These are phyloP conservation scores for Rhodophaea formosa DNA, from an alignment of 2,888 invertebrate genomes.

Conservation along the genomic window DNA sequence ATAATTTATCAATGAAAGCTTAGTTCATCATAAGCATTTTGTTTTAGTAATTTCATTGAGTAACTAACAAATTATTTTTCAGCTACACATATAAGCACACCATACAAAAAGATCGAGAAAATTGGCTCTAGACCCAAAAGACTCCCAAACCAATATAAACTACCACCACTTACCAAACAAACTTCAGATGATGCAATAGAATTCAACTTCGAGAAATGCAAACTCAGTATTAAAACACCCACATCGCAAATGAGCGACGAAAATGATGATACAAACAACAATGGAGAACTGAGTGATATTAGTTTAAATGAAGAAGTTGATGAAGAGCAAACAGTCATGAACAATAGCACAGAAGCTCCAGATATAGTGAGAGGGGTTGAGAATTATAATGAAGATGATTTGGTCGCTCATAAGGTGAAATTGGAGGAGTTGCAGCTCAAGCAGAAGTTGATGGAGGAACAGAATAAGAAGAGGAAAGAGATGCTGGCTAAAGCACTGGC, in stretches of 20 bases:
- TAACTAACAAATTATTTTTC: constrained; percentile 22
- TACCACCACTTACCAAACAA: constrained; percentile 43
- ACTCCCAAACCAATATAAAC: constrained; percentile 40
- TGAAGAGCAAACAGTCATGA: constrained; percentile 34
- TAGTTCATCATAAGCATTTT: no score
- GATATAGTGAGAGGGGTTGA: constrained; percentile 60
- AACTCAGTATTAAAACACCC: constrained; percentile 55
- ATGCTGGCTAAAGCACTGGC: constrained; percentile 87
- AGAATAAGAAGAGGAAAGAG: constrained; percentile 88
- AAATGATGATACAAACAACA: constrained; percentile 28
- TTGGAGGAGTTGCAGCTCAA: constrained; percentile 85
- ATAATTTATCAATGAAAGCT: no score
- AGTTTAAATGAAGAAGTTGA: constrained; percentile 22
- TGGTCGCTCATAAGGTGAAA: constrained; percentile 73
- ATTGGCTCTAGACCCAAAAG: constrained; percentile 46
- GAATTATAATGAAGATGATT: constrained; percentile 63
- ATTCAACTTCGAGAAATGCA: constrained; percentile 65
- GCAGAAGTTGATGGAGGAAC: constrained; percentile 89
- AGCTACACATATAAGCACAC: constrained; percentile 36
- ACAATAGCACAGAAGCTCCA: constrained; percentile 43
- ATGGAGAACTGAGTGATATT: constrained; percentile 19
- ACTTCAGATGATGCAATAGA: constrained; percentile 60
- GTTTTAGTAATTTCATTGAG: background rate
- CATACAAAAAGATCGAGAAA: constrained; percentile 46
- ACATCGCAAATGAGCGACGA: constrained; percentile 29